phyloP scores from a whole-genome alignment of 2,113 vertebrate genomes.

The Amia ocellicauda region DNA sequence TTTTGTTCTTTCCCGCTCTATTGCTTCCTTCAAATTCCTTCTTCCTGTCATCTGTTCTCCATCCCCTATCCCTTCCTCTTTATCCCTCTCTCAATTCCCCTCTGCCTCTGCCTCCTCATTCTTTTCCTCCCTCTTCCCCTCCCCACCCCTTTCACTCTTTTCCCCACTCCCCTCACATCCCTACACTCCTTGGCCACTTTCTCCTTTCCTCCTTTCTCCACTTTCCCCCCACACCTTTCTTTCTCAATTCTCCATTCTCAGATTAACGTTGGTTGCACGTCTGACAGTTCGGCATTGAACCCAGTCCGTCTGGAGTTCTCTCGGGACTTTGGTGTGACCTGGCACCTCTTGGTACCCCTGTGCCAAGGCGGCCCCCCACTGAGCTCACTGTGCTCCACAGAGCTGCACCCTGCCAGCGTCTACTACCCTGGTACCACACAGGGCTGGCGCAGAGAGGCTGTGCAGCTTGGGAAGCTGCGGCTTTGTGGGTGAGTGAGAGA shows the following conservation, averaged over 20 bases:
- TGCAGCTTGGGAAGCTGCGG: constrained; percentile 88
- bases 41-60: no score
- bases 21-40: no score
- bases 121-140: no score
- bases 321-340: constrained; percentile 88
- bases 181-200: no score
- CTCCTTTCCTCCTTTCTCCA: not conserved
- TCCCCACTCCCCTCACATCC: no score
- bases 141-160: no score
- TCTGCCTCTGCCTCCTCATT: no score
- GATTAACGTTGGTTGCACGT: constrained; percentile 94
- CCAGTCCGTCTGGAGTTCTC: constrained; percentile 91
- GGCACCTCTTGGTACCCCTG: constrained; percentile 91
- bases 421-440: constrained; percentile 89
- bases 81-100: no score
- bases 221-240: not conserved
- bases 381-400: constrained; percentile 89
- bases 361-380: constrained; percentile 85
- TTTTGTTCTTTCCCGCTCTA: no score
- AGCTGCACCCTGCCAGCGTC: constrained; percentile 91
- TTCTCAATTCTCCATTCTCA: constrained; percentile 40
- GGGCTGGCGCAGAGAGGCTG: constrained; percentile 91
- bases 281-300: constrained; percentile 83
- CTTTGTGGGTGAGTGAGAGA: constrained; percentile 83
- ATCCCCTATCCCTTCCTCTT: no score